phyloP scores from a whole-genome alignment of 2,888 invertebrate species.

The Alentia gelatinosa region DNA sequence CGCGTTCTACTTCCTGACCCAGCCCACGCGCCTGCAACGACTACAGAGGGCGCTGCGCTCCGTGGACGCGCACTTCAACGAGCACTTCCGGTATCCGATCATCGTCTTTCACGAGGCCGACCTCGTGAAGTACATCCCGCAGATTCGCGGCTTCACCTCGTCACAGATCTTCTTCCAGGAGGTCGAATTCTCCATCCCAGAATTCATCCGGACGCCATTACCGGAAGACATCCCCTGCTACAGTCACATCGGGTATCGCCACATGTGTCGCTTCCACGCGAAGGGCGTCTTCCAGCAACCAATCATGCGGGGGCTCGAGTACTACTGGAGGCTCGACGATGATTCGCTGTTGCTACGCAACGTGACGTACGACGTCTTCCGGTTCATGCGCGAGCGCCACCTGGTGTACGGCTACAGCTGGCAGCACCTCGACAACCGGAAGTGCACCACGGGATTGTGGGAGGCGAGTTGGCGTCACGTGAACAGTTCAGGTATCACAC shows the following conservation, averaged over 20 bases:
- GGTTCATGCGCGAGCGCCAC: conserved; percentile 57
- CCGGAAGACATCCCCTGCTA: conserved; percentile 54
- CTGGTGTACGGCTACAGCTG: conserved; percentile 63
- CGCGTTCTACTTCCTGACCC: conserved; percentile 61
- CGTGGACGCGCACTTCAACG: conserved; percentile 62
- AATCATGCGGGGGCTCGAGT: conserved; percentile 62
- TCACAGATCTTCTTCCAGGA: conserved; percentile 62
- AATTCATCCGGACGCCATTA: conserved; percentile 57
- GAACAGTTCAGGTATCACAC: conserved; percentile 30
- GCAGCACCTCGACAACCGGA: conserved; percentile 52
- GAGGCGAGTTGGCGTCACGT: conserved; percentile 59
- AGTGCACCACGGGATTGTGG: conserved; percentile 63
- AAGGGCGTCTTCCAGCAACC: conserved; percentile 62
- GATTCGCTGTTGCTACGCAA: conserved; percentile 61
- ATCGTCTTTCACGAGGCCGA: conserved; percentile 66
- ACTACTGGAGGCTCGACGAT: conserved; percentile 66
- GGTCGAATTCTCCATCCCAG: conserved; percentile 59
- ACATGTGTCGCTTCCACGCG: conserved; percentile 67
- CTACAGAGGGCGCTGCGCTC: conserved; percentile 49
- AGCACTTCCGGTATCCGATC: conserved; percentile 62
- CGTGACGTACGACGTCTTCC: conserved; percentile 64
- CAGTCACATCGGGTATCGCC: conserved; percentile 62
- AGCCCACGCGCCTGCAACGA: conserved; percentile 18
- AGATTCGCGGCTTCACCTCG: conserved; percentile 29
- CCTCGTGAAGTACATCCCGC: background rate